Base-by-base conservation (phyloP, 64 coral and sea anemone species). In the Pocillopora verrucosa region DNA sequence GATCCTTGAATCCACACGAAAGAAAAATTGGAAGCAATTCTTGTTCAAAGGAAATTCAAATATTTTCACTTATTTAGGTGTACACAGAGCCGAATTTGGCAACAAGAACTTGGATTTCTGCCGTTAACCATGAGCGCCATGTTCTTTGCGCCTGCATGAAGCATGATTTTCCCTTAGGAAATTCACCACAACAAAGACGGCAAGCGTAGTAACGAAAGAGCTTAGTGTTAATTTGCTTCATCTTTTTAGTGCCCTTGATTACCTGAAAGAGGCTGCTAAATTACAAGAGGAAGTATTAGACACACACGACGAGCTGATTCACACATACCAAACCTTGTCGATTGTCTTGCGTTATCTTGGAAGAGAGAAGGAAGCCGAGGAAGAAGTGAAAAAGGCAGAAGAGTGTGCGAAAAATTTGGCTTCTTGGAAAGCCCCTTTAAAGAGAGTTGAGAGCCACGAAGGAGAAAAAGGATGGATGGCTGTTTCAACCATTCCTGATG, bases 231-330 rank as follows among this genome's bases (percentile, higher is more conserved):
- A 20, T 16, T 56, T 6, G 24, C 34, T 2, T 17, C 9, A 34
- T 65, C 20, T 34, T 12, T 62, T 58, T 57, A 87, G 73, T 11
- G 65, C 84, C 34, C 45, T 74, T 3, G 0, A 59, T 34, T 34
- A 58, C 45, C 45, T 87, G n/a, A 1, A 87, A 30, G 10, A 59
- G 56, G 65, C 73, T 10, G 22, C 17, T 87, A 11, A 13, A 70
- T 26, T 86, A 34, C 86, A 87, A 22, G 86, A 87, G 7, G 59
- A 60, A 12, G 86, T 74, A 24, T 75, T 87, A 5, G 67, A 57
- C 58, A 87, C 72, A 59, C 72, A 87, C 36, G 86, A 73, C 11
- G 72, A 74, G 51, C 56, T 75, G 24, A 56, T 77, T 16, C 75
- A 22, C 19, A 77, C 37, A 56, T 36, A 77, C 9, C 75, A 77